Evolutionary conservation across 2,113 vertebrate species (phyloP).

Genomic region (Pampusana beccarii): DNA sequence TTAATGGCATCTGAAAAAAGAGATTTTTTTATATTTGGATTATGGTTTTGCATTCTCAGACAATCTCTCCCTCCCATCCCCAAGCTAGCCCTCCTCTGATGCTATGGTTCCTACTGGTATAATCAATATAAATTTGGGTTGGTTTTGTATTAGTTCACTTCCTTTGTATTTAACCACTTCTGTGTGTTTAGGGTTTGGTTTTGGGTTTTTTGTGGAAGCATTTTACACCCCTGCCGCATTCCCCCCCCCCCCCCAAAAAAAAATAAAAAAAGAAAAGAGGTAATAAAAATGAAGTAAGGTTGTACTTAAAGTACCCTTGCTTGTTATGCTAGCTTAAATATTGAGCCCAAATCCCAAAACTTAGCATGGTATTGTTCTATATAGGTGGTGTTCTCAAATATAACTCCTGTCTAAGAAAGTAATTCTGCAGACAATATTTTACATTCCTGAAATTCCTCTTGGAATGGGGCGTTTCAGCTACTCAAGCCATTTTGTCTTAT

Average conservation of each 20-base stretch:
- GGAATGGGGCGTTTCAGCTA: not conserved
- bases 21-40: not conserved
- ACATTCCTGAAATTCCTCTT: not conserved
- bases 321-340: not conserved
- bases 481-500: not conserved
- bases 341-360: not conserved
- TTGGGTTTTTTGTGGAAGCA: not conserved
- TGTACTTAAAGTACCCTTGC: not conserved
- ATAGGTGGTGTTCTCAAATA: not conserved
- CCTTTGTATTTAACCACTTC: not conserved
- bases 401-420: not conserved
- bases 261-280: not conserved
- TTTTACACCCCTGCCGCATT: no score
- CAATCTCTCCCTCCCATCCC: not conserved
- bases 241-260: no score
- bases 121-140: not conserved
- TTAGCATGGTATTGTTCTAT: not conserved
- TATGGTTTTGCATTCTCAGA: not conserved
- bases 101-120: not conserved
- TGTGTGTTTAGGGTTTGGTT: not conserved
- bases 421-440: not conserved
- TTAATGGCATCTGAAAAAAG: not conserved
- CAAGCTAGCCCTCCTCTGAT: not conserved
- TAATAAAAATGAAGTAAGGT: not conserved
- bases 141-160: not conserved